Percentiles rank a stretch among this genome's conserved stretches.
phyloP scores from a whole-genome alignment of 2,888 invertebrate species.

The Acanthoscelides obtectus region DNA sequence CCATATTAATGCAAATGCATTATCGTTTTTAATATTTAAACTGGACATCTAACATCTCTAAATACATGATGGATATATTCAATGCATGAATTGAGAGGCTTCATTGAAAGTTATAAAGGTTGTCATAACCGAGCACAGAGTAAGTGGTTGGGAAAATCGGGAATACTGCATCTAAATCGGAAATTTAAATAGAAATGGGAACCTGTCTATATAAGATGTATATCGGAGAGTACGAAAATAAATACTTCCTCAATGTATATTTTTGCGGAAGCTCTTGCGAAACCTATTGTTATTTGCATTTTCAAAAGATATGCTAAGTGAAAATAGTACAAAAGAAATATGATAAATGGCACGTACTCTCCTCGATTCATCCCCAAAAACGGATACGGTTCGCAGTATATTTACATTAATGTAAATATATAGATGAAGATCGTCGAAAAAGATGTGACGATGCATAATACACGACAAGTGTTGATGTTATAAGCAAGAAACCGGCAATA shows the following conservation, averaged over 20 bases:
- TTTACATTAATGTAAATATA: neutral
- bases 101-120: constrained; percentile 1
- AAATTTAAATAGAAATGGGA: constrained; percentile 36
- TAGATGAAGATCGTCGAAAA: neutral
- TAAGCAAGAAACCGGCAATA: too few species aligned
- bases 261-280: neutral
- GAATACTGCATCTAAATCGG: constrained; percentile 36
- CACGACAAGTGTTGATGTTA: neutral
- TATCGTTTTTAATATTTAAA: too few species aligned
- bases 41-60: too few species aligned
- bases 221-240: neutral
- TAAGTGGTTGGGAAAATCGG: constrained; percentile 33
- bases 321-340: neutral
- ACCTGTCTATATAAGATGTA: constrained; percentile 8
- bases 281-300: neutral
- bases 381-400: neutral
- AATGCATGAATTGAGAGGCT: neutral
- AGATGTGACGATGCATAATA: neutral
- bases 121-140: constrained; percentile 24
- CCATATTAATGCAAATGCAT: too few species aligned
- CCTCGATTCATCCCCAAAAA: neutral
- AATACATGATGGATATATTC: neutral
- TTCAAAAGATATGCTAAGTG: neutral
- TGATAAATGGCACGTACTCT: neutral
- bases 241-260: neutral